Conservation (phyloP, 2,797 vertebrate genomes). For the Cryptoblepharus egeriae region DNA sequence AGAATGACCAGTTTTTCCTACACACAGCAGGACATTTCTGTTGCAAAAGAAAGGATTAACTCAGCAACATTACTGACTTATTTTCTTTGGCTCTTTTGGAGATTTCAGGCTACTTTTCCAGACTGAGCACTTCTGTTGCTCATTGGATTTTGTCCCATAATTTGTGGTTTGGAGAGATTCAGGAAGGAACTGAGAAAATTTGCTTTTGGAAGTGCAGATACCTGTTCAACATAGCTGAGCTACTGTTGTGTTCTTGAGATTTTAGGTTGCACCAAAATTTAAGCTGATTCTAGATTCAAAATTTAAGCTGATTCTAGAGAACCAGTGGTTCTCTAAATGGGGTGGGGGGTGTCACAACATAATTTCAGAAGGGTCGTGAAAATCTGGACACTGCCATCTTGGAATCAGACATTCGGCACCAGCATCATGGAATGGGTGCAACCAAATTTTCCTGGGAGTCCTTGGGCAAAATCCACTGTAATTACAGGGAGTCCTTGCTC, state of each 20-base stretch:
- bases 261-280: background rate
- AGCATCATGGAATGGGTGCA: too few relatives aligned
- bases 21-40: background rate
- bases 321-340: too few relatives aligned
- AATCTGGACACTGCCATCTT: too few relatives aligned
- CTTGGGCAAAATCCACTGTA: too few relatives aligned
- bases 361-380: too few relatives aligned
- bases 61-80: background rate
- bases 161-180: slow-evolving; percentile 14
- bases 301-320: too few relatives aligned
- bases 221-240: background rate
- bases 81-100: background rate
- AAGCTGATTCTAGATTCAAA: too few relatives aligned
- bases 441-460: too few relatives aligned
- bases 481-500: too few relatives aligned
- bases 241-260: slow-evolving; percentile 4
- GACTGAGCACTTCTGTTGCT: slow-evolving; percentile 3
- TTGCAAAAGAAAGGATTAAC: background rate
- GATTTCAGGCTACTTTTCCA: background rate
- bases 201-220: background rate
- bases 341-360: too few relatives aligned
- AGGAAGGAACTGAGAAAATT: background rate
- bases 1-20: background rate
- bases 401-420: too few relatives aligned
- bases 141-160: background rate